phyloP scores from a whole-genome alignment of 2,888 invertebrate species.

The Rhopalosiphum nymphaeae region DNA sequence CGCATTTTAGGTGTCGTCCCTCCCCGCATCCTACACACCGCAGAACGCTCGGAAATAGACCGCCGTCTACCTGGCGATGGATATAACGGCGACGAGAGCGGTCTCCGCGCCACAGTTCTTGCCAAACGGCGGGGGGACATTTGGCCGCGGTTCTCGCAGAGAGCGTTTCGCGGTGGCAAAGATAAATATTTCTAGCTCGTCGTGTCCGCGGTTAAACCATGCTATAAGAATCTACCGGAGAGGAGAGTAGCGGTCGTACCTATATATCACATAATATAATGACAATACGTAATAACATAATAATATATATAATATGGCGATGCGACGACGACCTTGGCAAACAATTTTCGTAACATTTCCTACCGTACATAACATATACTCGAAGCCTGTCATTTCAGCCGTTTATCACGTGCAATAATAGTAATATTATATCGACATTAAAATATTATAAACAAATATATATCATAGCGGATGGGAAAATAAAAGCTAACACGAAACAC shows the following conservation, averaged over 20 bases:
- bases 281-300: neutral
- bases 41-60: slow-evolving; percentile 46
- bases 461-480: neutral
- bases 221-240: neutral
- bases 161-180: neutral
- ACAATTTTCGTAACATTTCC: slow-evolving; percentile 48
- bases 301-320: neutral
- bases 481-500: neutral
- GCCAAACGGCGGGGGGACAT: slow-evolving; percentile 31
- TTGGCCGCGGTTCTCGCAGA: neutral
- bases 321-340: slow-evolving; percentile 34
- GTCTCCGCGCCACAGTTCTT: neutral
- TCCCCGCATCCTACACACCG: neutral
- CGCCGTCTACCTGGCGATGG: slow-evolving; percentile 49
- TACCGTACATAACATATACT: slow-evolving; percentile 10
- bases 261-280: neutral
- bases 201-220: neutral
- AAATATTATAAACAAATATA: neutral
- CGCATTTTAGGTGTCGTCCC: neutral
- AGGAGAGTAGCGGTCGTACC: neutral
- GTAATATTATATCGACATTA: neutral
- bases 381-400: neutral
- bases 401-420: neutral
- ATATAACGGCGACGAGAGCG: neutral
- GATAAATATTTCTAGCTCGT: slow-evolving; percentile 3